Percentiles rank a stretch among this genome's conserved stretches.
Evolutionary conservation across 2,797 vertebrate genomes (phyloP).

Genomic region (Phataginus tricuspis): DNA sequence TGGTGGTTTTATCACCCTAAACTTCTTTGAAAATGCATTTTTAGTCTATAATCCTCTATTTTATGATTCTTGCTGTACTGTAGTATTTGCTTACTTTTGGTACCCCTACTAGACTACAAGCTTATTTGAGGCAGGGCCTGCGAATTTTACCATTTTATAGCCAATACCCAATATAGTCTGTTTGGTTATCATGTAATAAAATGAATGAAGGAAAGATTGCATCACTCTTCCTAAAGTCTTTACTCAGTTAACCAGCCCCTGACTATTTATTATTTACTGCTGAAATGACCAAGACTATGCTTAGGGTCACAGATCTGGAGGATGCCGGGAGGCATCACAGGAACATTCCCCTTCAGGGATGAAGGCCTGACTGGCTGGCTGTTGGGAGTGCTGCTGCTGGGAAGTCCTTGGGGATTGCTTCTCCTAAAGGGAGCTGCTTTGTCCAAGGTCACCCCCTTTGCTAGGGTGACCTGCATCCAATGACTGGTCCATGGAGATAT

Average conservation of each 20-base stretch:
- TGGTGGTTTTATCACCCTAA: conserved; percentile 29
- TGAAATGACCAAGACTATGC: neutral
- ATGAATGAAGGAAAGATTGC: neutral
- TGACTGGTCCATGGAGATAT: neutral
- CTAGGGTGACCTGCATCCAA: neutral
- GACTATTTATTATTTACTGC: neutral
- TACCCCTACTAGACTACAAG: neutral
- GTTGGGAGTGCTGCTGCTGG: neutral
- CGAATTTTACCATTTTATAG: conserved; percentile 19
- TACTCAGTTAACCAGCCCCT: neutral
- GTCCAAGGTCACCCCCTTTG: neutral
- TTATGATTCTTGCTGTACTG: neutral
- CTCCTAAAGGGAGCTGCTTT: neutral
- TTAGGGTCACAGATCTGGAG: neutral
- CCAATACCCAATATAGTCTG: neutral
- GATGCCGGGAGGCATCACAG: neutral
- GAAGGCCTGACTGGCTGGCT: neutral
- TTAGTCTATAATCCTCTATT: neutral
- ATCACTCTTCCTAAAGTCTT: neutral
- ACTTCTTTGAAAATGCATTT: neutral
- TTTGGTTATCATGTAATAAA: neutral
- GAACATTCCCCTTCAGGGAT: neutral
- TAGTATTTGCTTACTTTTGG: neutral
- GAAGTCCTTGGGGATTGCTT: neutral
- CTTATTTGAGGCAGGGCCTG: neutral